Conservation (phyloP, 1,140 invertebrate genomes). For the Cydia amplana region DNA sequence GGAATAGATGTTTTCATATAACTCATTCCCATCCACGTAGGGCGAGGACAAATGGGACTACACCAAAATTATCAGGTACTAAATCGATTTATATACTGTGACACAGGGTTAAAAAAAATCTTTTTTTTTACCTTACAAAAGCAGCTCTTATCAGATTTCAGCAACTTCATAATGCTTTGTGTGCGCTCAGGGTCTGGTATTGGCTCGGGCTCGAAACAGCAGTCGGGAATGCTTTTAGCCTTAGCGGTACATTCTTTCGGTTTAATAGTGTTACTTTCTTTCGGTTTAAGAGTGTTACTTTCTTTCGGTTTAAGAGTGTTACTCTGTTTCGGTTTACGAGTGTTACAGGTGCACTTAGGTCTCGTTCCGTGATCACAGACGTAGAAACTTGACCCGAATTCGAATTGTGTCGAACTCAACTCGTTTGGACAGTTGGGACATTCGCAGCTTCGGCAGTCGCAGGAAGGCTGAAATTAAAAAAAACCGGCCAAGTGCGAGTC, state of each 20-base stretch:
- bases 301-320: neutral
- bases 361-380: neutral
- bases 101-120: too few relatives aligned
- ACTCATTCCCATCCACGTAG: too few relatives aligned
- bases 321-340: neutral
- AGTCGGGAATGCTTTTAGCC: too few relatives aligned
- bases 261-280: neutral
- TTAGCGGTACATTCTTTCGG: neutral
- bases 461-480: constrained; percentile 32
- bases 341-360: neutral
- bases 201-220: neutral
- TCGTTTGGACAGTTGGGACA: constrained; percentile 40
- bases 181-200: neutral
- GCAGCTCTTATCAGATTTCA: neutral
- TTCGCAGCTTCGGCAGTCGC: constrained; percentile 46
- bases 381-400: neutral
- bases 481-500: too few relatives aligned
- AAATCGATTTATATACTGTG: too few relatives aligned
- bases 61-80: too few relatives aligned
- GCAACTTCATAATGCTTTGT: neutral
- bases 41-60: too few relatives aligned
- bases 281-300: neutral
- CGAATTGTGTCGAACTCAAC: constrained; percentile 41
- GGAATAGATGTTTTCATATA: too few relatives aligned
- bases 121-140: constrained; percentile 5